Evolutionary conservation across 2,113 vertebrate species (phyloP).

Genomic region (Rhodinocichla rosea): DNA sequence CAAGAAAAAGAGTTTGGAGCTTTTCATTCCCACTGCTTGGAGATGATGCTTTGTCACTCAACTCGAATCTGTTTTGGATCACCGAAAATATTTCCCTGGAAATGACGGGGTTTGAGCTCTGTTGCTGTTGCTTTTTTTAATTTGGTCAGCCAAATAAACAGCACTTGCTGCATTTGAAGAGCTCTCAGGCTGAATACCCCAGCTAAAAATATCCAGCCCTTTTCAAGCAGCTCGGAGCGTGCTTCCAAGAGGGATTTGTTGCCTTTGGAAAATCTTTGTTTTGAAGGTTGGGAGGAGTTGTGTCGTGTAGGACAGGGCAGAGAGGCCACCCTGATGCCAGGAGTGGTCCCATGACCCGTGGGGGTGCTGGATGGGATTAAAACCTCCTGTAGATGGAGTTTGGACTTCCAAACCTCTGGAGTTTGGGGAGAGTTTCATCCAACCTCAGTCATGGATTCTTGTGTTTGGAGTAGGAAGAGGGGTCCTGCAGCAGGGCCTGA

Average conservation of each 20-base stretch:
- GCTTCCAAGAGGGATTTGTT: not conserved
- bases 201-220: slow-evolving; percentile 6
- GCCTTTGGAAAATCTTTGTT: not conserved
- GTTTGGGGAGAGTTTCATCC: not conserved
- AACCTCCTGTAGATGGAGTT: not conserved
- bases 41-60: slow-evolving; percentile 2
- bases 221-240: not conserved
- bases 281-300: not conserved
- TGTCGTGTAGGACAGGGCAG: not conserved
- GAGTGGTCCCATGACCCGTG: fast-evolving
- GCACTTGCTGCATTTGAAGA: not conserved
- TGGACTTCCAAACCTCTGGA: not conserved
- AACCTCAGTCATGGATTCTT: fast-evolving
- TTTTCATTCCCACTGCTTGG: not conserved
- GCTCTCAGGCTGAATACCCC: not conserved
- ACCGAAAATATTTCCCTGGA: slow-evolving; percentile 4
- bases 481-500: not conserved
- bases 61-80: not conserved
- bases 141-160: slow-evolving; percentile 12
- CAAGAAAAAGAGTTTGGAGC: not conserved
- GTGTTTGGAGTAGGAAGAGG: not conserved
- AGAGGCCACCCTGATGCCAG: not conserved
- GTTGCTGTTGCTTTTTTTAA: not conserved
- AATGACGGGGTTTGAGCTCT: not conserved
- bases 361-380: not conserved